Conservation (phyloP, 2,888 invertebrate genomes). For the Phania funesta region DNA sequence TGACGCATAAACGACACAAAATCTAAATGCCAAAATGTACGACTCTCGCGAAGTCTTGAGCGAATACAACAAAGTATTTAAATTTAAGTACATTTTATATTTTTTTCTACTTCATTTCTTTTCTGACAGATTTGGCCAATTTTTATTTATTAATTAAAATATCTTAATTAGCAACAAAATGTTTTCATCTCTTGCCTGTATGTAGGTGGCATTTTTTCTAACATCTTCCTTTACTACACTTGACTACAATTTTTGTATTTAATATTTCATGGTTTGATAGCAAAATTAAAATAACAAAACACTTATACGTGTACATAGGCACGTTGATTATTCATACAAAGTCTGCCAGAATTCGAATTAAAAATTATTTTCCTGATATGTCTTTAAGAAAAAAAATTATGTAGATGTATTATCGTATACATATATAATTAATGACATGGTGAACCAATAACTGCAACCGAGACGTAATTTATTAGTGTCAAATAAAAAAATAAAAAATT, state of each 20-base stretch:
- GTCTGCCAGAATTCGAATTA: background rate
- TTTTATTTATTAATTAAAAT: background rate
- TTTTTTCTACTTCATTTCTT: background rate
- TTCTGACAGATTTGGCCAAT: background rate
- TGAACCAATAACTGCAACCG: constrained; percentile 44
- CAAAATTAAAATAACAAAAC: constrained; percentile 12
- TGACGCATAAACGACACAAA: no score
- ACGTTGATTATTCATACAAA: constrained; percentile 1
- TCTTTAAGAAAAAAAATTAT: background rate
- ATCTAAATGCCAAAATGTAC: no score
- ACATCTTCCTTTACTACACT: constrained; percentile 5
- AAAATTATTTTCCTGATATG: background rate
- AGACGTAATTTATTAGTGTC: constrained; percentile 35
- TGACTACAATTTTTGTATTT: constrained; percentile 46
- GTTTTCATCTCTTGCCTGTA: background rate
- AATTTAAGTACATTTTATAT: no score
- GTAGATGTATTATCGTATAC: no score
- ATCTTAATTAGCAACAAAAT: constrained; percentile 14
- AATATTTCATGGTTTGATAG: constrained; percentile 47
- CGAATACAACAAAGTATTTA: no score
- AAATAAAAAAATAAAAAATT: background rate
- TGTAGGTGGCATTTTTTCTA: constrained; percentile 32
- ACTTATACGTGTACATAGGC: no score
- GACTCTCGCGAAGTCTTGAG: no score
- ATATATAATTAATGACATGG: constrained; percentile 67